phyloP scores from a whole-genome alignment of 2,888 invertebrate genomes.

The Altica lythri region DNA sequence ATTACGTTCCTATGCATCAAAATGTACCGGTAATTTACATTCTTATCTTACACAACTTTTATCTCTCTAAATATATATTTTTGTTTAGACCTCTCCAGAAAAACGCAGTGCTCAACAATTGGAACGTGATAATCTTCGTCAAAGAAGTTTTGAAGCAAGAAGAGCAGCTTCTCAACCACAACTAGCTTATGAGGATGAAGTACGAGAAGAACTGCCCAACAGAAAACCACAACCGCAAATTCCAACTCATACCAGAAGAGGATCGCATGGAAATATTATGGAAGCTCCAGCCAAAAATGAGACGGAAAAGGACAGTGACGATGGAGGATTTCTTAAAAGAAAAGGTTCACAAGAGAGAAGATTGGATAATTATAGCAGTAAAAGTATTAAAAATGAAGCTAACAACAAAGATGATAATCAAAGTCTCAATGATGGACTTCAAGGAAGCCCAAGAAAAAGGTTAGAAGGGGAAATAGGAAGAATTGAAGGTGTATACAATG shows the following conservation, averaged over 20 bases:
- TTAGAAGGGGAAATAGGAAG: constrained; percentile 51
- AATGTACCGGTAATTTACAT: constrained; percentile 28
- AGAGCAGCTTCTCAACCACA: constrained; percentile 72
- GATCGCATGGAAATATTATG: constrained; percentile 66
- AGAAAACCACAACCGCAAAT: constrained; percentile 53
- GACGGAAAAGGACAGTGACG: constrained; percentile 51
- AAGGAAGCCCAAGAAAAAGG: constrained; percentile 52
- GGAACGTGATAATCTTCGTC: constrained; percentile 64
- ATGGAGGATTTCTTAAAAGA: constrained; percentile 65
- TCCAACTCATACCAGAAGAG: constrained; percentile 56
- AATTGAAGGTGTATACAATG: constrained; percentile 65
- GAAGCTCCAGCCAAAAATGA: constrained; percentile 52
- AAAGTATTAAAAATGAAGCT: neutral
- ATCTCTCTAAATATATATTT: constrained; percentile 19
- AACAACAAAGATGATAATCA: constrained; percentile 38
- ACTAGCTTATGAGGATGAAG: constrained; percentile 62
- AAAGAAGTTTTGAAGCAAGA: constrained; percentile 64
- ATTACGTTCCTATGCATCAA: constrained; percentile 44
- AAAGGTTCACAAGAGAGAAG: constrained; percentile 52
- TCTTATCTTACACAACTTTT: neutral
- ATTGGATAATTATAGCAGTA: constrained; percentile 32
- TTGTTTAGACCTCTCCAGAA: constrained; percentile 52
- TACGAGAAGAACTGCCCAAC: constrained; percentile 39
- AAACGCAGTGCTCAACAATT: constrained; percentile 67
- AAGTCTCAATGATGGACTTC: constrained; percentile 49